phyloP scores from a whole-genome alignment of 2,797 vertebrate species.

The Mormyrus hasselquistii region DNA sequence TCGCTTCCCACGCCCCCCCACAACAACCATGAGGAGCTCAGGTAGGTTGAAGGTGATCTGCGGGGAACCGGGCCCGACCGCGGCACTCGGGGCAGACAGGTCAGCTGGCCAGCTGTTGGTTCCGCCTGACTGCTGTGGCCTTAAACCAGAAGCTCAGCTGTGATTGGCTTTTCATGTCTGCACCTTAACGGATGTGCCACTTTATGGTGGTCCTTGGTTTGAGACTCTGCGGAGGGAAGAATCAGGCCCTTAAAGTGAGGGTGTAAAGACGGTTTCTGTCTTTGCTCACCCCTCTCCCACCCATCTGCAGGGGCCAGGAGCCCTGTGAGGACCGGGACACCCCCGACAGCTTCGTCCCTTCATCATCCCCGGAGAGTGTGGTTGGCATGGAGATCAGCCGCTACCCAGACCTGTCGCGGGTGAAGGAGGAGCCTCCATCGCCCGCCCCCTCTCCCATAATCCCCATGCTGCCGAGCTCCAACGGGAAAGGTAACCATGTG shows the following conservation, averaged over 20 bases:
- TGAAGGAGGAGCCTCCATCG: constrained; percentile 87
- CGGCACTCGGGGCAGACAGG: background rate
- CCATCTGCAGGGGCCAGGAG: constrained; percentile 76
- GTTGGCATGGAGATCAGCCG: constrained; percentile 89
- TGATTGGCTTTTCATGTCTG: background rate
- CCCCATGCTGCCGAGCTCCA: constrained; percentile 84
- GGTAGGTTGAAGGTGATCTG: constrained; percentile 54
- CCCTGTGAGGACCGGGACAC: constrained; percentile 83
- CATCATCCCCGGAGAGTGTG: constrained; percentile 95
- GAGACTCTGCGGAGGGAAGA: background rate
- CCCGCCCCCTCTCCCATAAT: constrained; percentile 86
- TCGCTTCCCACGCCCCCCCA: constrained; percentile 96
- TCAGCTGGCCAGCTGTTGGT: background rate
- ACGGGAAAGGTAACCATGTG: constrained; percentile 72
- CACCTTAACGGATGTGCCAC: background rate
- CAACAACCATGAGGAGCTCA: constrained; percentile 95
- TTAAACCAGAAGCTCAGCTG: background rate
- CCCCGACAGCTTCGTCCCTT: constrained; percentile 96
- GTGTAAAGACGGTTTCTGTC: background rate
- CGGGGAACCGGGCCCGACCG: background rate
- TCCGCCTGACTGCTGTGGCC: background rate
- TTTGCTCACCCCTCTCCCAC: background rate
- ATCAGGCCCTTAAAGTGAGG: background rate
- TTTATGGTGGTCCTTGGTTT: background rate
- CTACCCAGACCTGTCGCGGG: constrained; percentile 84